Evolutionary conservation across 1,140 invertebrate species (phyloP).

Genomic region (Trichonephila inaurata): DNA sequence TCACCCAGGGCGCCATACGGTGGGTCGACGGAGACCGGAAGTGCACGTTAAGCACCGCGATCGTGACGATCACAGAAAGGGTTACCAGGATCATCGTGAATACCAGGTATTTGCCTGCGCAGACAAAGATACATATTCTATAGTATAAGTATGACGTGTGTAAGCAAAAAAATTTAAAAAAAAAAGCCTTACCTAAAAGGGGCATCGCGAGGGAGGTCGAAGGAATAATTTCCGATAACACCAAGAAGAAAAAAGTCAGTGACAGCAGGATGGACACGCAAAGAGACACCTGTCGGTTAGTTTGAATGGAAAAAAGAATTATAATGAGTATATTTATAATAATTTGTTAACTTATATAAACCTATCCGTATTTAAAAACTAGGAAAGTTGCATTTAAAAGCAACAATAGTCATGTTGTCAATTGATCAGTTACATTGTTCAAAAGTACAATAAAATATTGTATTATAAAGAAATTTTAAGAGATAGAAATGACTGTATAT

Average conservation of each 20-base stretch:
- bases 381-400: too few relatives aligned
- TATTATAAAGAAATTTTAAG: too few relatives aligned
- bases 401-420: too few relatives aligned
- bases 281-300: slow-evolving; percentile 84
- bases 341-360: too few relatives aligned
- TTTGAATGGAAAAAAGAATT: too few relatives aligned
- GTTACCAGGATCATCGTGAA: slow-evolving; percentile 99
- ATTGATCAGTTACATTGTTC: too few relatives aligned
- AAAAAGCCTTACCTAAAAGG: slow-evolving; percentile 87
- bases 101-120: slow-evolving; percentile 89
- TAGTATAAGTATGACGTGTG: slow-evolving; percentile 85
- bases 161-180: too few relatives aligned
- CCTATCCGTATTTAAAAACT: too few relatives aligned
- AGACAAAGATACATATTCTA: slow-evolving; percentile 91
- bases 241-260: slow-evolving; percentile 98
- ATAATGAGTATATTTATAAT: too few relatives aligned
- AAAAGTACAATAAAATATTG: too few relatives aligned
- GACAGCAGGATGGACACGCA: slow-evolving; percentile 99
- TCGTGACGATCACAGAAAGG: slow-evolving; percentile 97
- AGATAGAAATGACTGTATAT: too few relatives aligned
- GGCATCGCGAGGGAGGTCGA: slow-evolving; percentile 98
- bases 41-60: slow-evolving; percentile 98
- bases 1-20: slow-evolving; percentile 93
- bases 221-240: slow-evolving; percentile 98
- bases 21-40: slow-evolving; percentile 99